phyloP scores from a whole-genome alignment of 2,888 invertebrate genomes.

The Protonemura montana region DNA sequence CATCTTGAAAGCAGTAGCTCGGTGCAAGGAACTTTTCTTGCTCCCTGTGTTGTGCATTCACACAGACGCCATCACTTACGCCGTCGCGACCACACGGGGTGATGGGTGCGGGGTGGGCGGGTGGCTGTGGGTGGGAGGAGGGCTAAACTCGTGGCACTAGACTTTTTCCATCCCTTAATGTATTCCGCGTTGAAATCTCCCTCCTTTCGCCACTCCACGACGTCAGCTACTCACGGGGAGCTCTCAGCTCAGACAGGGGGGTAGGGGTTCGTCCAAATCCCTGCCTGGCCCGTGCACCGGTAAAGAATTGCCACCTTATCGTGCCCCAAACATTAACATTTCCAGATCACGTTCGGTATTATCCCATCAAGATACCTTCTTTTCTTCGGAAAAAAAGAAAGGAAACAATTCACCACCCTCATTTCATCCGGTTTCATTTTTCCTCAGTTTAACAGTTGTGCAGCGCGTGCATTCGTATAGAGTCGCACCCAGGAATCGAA shows the following conservation, averaged over 20 bases:
- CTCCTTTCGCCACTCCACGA: neutral
- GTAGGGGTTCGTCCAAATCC: neutral
- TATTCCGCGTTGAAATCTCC: slow-evolving; percentile 7
- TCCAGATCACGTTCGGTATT: slow-evolving; percentile 38
- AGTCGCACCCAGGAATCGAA: slow-evolving; percentile 26
- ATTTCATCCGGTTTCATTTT: neutral
- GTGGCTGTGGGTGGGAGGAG: neutral
- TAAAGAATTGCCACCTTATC: slow-evolving; percentile 29
- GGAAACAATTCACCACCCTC: slow-evolving; percentile 9
- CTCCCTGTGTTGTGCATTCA: neutral
- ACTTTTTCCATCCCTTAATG: neutral
- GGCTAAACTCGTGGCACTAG: neutral
- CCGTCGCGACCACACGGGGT: neutral
- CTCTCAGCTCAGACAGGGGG: neutral
- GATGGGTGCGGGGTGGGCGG: neutral
- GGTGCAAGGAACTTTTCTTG: neutral
- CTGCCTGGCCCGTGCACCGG: neutral
- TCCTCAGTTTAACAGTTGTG: neutral
- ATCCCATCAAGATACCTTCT: slow-evolving; percentile 37
- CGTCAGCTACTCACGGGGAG: neutral
- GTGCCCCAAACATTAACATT: slow-evolving; percentile 33
- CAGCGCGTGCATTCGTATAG: neutral
- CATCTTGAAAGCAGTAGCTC: neutral
- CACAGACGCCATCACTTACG: neutral
- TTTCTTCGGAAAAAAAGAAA: neutral